A percentile compares a stretch with the other conserved stretches of the same genome.
Evolutionary conservation across 2,797 vertebrate species (phyloP).

Genomic region (Adelosebastes latens): DNA sequence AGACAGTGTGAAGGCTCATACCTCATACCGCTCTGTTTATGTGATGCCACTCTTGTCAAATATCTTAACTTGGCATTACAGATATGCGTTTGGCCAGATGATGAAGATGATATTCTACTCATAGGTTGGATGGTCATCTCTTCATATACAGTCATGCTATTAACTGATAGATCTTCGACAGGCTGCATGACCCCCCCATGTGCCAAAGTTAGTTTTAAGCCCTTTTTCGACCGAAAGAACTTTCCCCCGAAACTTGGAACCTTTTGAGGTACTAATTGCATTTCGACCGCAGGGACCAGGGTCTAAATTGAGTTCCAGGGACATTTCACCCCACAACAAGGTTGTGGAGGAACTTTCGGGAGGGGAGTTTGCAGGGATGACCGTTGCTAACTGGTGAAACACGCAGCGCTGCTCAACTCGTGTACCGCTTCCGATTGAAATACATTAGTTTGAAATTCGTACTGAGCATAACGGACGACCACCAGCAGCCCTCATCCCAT

Average conservation of each 20-base stretch:
- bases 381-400: too few relatives aligned
- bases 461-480: too few relatives aligned
- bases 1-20: background rate
- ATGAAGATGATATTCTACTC: background rate
- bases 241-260: background rate
- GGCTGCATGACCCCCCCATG: background rate
- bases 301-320: too few relatives aligned
- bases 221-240: too few relatives aligned
- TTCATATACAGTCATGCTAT: background rate
- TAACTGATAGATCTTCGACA: background rate
- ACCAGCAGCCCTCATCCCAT: too few relatives aligned
- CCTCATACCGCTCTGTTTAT: fast-evolving
- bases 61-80: background rate
- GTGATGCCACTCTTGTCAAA: background rate
- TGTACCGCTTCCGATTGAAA: too few relatives aligned
- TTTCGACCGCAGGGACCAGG: too few relatives aligned
- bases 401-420: too few relatives aligned
- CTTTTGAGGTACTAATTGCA: background rate
- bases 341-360: too few relatives aligned
- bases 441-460: too few relatives aligned
- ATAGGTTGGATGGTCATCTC: background rate
- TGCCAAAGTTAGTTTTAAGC: background rate
- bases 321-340: too few relatives aligned
- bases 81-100: background rate
- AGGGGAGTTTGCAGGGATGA: too few relatives aligned